Evolutionary conservation across 1,140 invertebrate genomes (phyloP).

Genomic region (Globodera rostochiensis): DNA sequence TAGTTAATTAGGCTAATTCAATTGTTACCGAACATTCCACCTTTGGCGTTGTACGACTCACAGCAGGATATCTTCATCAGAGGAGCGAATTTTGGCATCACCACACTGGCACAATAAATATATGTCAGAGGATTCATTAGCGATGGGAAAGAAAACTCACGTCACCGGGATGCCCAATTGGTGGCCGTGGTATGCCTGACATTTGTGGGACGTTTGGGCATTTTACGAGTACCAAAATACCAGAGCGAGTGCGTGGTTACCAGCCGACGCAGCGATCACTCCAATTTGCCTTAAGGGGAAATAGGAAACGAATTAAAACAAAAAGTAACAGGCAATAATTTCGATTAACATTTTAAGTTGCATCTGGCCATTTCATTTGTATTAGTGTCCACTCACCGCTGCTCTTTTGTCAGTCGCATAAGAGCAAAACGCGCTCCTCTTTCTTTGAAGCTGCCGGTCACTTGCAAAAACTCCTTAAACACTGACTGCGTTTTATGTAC

Average conservation of each 20-base stretch:
- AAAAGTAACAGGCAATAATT: not conserved
- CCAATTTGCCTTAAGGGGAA: conserved; percentile 70
- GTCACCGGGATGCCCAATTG: conserved; percentile 75
- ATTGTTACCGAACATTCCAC: not conserved
- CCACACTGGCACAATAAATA: conserved; percentile 74
- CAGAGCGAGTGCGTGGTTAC: conserved; percentile 84
- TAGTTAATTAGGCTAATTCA: conserved; percentile 74
- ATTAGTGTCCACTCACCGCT: not conserved
- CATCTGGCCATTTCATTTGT: too few species aligned
- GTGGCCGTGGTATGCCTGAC: conserved; percentile 78
- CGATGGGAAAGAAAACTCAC: not conserved
- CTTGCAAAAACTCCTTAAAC: conserved; percentile 79
- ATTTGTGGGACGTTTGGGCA: not conserved
- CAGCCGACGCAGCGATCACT: conserved; percentile 78
- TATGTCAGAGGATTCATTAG: not conserved
- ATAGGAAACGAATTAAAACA: not conserved
- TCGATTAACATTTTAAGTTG: not conserved
- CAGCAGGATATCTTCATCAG: conserved; percentile 92
- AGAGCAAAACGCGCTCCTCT: conserved; percentile 84
- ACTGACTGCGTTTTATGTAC: too few species aligned
- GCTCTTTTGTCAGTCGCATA: conserved; percentile 71
- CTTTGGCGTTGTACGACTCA: conserved; percentile 77
- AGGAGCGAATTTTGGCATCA: conserved; percentile 86
- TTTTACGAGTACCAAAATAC: not conserved
- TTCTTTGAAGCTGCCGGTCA: conserved; percentile 90